Conservation (phyloP, 30 jellyfish, hydroid and myxozoan species). For the Aurelia aurita complex sp. Pacific region DNA sequence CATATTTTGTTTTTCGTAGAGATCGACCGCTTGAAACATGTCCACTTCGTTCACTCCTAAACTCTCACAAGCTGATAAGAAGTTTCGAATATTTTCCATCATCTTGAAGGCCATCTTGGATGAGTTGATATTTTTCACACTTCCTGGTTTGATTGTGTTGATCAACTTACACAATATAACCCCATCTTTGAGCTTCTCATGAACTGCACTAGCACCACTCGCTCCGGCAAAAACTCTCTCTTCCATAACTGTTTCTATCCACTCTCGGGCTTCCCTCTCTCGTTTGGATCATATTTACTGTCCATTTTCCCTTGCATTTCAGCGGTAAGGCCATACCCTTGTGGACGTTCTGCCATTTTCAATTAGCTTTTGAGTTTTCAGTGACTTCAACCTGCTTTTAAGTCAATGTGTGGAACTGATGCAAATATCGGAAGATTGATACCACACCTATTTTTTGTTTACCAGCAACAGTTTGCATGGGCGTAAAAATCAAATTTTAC, state of each 20-base stretch:
- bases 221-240: slow-evolving; percentile 58
- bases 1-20: slow-evolving; percentile 90
- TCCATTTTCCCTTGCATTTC: slow-evolving; percentile 60
- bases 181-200: slow-evolving; percentile 80
- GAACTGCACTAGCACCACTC: slow-evolving; percentile 67
- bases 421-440: not conserved
- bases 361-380: not conserved
- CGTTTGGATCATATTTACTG: slow-evolving; percentile 59
- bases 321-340: slow-evolving; percentile 63
- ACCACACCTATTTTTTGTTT: no score
- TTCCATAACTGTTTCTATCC: slow-evolving; percentile 83
- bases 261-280: slow-evolving; percentile 67
- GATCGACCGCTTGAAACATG: slow-evolving; percentile 86
- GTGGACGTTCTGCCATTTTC: slow-evolving; percentile 69
- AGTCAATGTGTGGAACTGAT: not conserved
- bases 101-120: slow-evolving; percentile 21
- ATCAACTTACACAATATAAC: slow-evolving; percentile 80
- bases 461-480: no score
- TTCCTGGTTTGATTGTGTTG: slow-evolving; percentile 74
- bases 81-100: slow-evolving; percentile 83
- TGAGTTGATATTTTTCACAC: slow-evolving; percentile 75
- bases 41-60: slow-evolving; percentile 72
- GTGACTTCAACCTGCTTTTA: no score
- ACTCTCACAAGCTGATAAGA: slow-evolving; percentile 63
- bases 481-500: no score